A percentile compares a stretch with the other conserved stretches of the same genome.
Evolutionary conservation across 2,113 vertebrate genomes (phyloP).

Genomic region (Aptenodytes patagonicus): DNA sequence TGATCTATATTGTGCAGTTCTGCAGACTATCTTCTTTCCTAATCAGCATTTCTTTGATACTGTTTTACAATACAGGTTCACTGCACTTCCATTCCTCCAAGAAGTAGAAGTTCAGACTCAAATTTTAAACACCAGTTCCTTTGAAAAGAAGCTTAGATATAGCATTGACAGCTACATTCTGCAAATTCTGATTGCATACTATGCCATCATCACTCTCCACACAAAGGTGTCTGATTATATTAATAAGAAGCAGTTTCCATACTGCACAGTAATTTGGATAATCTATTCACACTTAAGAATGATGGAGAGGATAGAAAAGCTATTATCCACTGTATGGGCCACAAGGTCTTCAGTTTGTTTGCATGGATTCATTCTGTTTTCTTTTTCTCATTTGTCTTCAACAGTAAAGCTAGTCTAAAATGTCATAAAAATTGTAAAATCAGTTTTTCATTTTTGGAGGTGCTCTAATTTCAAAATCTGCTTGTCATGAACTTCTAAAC

Average conservation of each 20-base stretch:
- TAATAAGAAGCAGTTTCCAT: neutral
- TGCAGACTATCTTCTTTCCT: neutral
- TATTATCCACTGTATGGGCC: neutral
- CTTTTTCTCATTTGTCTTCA: neutral
- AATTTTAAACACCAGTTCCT: neutral
- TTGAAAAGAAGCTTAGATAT: neutral
- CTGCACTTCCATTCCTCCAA: neutral
- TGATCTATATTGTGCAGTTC: neutral
- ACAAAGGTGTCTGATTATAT: neutral
- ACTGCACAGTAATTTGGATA: neutral
- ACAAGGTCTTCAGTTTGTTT: neutral
- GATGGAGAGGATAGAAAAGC: neutral
- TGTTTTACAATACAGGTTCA: neutral
- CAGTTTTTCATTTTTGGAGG: neutral
- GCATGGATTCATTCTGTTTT: neutral
- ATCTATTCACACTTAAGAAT: neutral
- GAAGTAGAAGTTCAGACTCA: neutral
- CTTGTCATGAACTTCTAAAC: neutral
- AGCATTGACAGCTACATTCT: neutral
- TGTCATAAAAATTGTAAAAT: neutral
- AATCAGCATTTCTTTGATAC: neutral
- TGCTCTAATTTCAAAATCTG: neutral
- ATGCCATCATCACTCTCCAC: neutral
- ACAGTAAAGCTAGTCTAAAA: neutral
- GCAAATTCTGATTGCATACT: neutral